Evolutionary conservation across 2,797 vertebrate species (phyloP), one percentile per base, ranked within the genome.

Genomic region (Sciurus vulgaris): DNA sequence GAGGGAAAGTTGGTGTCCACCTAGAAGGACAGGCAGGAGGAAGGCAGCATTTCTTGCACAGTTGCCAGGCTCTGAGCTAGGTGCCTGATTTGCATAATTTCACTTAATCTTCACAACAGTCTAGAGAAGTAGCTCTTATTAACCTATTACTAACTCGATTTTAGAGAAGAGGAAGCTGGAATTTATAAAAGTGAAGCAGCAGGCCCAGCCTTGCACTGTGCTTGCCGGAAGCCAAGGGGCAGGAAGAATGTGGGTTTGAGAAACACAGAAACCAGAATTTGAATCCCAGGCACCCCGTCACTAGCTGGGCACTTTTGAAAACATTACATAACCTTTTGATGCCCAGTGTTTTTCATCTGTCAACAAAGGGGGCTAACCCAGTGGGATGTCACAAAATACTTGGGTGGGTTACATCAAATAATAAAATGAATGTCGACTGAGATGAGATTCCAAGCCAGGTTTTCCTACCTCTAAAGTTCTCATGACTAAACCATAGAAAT

Each of bases 41-140:
- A 61, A 73, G 77, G 61, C 85, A 77, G 24, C 73, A 35, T 65
- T 89, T 79, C 85, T 86, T 61, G 26, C 26, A 56, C 13, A 14
- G 17, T 35, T 86, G 56, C 88, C 89, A 86, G 82, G 22, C 90
- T 76, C 63, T 93, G 83, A 63, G 85, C 87, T 76, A 33, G 44
- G 47, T 69, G 44, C 70, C 88, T 83, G 28, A 95, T 93, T 79
- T 86, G 85, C 83, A 59, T 91, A 86, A 93, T 85, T 77, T 81
- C 22, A 26, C 44, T 59, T 73, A 78, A 69, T 95, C 93, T 86
- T 69, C 33, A 49, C 74, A 83, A 67, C 35, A 18, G 44, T 84
- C 65, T 95, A 76, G 28, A 96, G 41, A 81, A 61, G 47, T 54
- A 70, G n/a, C 59, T 56, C 86, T 86, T 51, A 44, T 28, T 63